These are phyloP conservation scores for cat (Felis catus) DNA, from an alignment of 2,113 vertebrate species.

Conservation along the genomic window DNA sequence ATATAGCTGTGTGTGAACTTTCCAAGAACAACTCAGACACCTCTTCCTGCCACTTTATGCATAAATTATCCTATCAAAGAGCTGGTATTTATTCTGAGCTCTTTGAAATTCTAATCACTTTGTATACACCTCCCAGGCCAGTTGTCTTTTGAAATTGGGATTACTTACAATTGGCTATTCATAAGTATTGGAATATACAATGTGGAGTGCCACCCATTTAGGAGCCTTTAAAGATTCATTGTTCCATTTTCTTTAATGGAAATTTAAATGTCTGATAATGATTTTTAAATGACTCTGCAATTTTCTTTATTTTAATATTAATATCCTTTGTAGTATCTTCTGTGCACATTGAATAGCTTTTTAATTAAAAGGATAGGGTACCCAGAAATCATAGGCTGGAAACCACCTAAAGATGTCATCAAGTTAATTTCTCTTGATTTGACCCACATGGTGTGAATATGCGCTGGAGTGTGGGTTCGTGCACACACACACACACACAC, in stretches of 20 bases:
- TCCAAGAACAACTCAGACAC: conserved; percentile 84
- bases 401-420: conserved; percentile 9
- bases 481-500: too few species aligned
- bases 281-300: conserved; percentile 64
- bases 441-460: neutral
- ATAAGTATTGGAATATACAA: conserved; percentile 79
- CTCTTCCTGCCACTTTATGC: conserved; percentile 85
- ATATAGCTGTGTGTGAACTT: conserved; percentile 80
- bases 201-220: conserved; percentile 69
- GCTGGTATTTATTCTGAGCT: conserved; percentile 86
- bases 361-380: conserved; percentile 53
- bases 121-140: conserved; percentile 85
- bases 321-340: conserved; percentile 46
- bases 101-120: conserved; percentile 90
- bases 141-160: conserved; percentile 85
- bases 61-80: conserved; percentile 89
- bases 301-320: conserved; percentile 71
- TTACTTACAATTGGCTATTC: conserved; percentile 87
- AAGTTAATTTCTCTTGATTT: conserved; percentile 3
- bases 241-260: conserved; percentile 70
- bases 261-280: conserved; percentile 71
- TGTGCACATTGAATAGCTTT: conserved; percentile 12
- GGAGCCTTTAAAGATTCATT: conserved; percentile 73
- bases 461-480: neutral
- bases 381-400: neutral